A percentile compares a stretch with the other conserved stretches of the same genome.
Conservation (phyloP, 1,140 invertebrate genomes). For the Acromyrmex echinatior region DNA sequence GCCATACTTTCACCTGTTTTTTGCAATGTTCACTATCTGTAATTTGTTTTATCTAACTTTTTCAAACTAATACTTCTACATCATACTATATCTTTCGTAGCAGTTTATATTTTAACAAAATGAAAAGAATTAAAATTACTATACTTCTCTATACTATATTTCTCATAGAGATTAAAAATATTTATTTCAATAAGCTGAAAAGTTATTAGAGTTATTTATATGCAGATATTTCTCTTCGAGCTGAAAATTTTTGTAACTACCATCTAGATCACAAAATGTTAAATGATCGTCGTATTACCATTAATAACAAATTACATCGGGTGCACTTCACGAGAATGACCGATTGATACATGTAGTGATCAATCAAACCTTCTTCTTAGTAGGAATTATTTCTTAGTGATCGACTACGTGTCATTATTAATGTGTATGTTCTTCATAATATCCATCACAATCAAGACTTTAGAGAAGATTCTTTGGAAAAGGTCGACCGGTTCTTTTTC, state of each 20-base stretch:
- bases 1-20: conserved; percentile 64
- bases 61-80: not conserved
- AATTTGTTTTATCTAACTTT: conserved; percentile 14
- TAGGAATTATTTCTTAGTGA: conserved; percentile 24
- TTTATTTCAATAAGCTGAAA: not conserved
- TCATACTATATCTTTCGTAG: not conserved
- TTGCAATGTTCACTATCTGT: conserved; percentile 7
- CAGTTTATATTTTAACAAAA: not conserved
- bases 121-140: too few relatives aligned
- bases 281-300: not conserved
- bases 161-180: not conserved
- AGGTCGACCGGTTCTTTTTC: not conserved
- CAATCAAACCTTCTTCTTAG: conserved; percentile 27
- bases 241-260: conserved; percentile 8
- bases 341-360: conserved; percentile 30
- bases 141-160: too few relatives aligned
- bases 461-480: not conserved
- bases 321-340: conserved; percentile 27
- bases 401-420: conserved; percentile 31
- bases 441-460: conserved; percentile 30
- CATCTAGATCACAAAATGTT: not conserved
- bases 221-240: not conserved
- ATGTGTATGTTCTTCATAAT: conserved; percentile 15
- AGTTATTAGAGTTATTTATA: not conserved
- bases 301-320: conserved; percentile 22